Base-by-base conservation (phyloP, 2,113 vertebrate species). In the Heterocephalus glaber region DNA sequence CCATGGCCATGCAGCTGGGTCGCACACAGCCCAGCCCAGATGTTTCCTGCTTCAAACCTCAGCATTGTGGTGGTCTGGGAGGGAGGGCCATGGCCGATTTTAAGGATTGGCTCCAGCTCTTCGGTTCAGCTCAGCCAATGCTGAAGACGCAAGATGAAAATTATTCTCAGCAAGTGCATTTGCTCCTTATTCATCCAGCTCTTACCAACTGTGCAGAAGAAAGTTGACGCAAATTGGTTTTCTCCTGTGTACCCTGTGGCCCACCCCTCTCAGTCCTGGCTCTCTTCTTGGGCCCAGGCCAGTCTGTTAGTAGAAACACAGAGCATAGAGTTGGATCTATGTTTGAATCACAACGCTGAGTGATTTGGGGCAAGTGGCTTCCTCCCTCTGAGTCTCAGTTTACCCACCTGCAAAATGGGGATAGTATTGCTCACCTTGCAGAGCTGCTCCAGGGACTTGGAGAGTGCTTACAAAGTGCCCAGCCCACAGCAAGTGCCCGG, bases 351-450 rank as follows among this genome's bases (percentile, higher is more conserved):
- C 0, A 3, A 41, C 38, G n/a, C 56, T 56, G 1, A 1, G 33
- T n/a, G 58, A 58, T 49, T 68, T 54, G 54, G 33, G 14, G 44
- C 44, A 47, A 38, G 20, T 38, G 63, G 44, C 28, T 77, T 90
- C 72, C 10, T 47, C 28, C 63, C 5, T 54, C 28, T 47, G 63
- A 52, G 38, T 13, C 70, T 95, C 82, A 35, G 89, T 85, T 84
- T 92, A 22, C 17, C 28, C 52, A 13, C 52, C 86, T 76, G 79
- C 35, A 65, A 65, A 81, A 90, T 33, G 28, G 82, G 89, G 82
- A 7, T 24, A 2, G 26, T 6, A 26, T 20, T 7, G 4, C 1
- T 0, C 0, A 6, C 61, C 44, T 28, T n/a, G 33, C 61, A 14
- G 80, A 61, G 28, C 74, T 77, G 74, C 74, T 77, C 44, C 2